These are phyloP conservation scores for Manduca sexta DNA, from an alignment of 1,140 invertebrate genomes.

Conservation along the genomic window DNA sequence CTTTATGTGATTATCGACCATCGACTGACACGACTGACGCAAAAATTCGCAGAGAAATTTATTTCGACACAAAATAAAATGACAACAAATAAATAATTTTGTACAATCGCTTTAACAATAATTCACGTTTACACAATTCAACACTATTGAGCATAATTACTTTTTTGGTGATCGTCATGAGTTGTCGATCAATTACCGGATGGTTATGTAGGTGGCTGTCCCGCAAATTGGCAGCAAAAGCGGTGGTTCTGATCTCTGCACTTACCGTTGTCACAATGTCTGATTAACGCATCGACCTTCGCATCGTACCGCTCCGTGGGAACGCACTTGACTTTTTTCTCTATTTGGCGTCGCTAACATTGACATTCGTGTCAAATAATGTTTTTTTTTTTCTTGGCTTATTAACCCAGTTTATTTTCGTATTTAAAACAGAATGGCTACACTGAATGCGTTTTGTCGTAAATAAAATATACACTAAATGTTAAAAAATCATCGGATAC, in stretches of 20 bases:
- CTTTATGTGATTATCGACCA: too few relatives aligned
- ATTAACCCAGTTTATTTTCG: constrained; percentile 12
- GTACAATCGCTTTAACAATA: too few relatives aligned
- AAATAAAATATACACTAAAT: not conserved
- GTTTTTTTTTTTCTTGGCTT: constrained; percentile 10
- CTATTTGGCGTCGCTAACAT: constrained; percentile 14
- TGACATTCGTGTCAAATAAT: constrained; percentile 18
- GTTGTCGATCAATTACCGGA: constrained; percentile 33
- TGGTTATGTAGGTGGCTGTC: constrained; percentile 30
- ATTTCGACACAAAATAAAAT: too few relatives aligned
- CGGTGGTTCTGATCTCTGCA: constrained; percentile 1
- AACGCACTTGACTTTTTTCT: constrained; percentile 32
- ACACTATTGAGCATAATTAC: not conserved
- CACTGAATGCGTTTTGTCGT: not conserved
- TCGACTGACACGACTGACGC: too few relatives aligned
- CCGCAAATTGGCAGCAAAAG: constrained; percentile 31
- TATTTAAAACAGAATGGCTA: not conserved
- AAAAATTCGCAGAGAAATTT: too few relatives aligned
- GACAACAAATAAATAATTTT: too few relatives aligned
- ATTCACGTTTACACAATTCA: too few relatives aligned
- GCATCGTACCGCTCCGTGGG: constrained; percentile 27
- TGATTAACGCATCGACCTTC: constrained; percentile 30
- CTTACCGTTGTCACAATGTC: constrained; percentile 15
- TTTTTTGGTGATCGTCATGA: constrained; percentile 14
- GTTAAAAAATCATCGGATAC: too few relatives aligned